These are phyloP conservation scores for Heterotis niloticus DNA, from an alignment of 2,113 vertebrate genomes.

Conservation along the genomic window DNA sequence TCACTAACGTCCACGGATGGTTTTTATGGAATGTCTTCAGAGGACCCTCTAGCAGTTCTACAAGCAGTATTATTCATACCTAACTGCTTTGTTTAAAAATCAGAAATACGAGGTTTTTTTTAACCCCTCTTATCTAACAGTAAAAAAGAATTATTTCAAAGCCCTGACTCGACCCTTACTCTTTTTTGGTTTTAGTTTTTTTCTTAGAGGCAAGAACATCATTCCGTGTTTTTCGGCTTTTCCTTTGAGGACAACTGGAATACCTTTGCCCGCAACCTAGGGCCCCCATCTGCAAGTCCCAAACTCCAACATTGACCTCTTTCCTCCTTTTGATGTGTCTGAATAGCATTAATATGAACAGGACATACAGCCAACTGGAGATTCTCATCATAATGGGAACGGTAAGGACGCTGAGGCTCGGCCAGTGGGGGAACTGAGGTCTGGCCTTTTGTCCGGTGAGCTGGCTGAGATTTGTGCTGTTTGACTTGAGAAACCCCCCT, in stretches of 20 bases:
- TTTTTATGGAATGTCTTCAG: constrained; percentile 8
- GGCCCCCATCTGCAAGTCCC: too few relatives aligned
- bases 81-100: background rate
- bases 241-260: background rate
- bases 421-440: background rate
- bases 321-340: background rate
- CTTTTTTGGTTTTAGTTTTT: background rate
- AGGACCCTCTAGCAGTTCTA: background rate
- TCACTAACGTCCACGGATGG: background rate
- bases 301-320: too few relatives aligned
- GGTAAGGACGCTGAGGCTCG: background rate
- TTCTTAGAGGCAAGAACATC: background rate
- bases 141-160: background rate
- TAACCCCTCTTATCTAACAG: background rate
- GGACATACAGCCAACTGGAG: background rate
- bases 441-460: background rate
- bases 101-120: background rate
- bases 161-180: background rate
- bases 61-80: background rate
- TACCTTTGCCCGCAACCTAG: background rate
- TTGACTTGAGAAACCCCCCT: background rate
- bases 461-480: background rate
- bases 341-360: background rate
- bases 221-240: background rate
- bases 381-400: background rate